A percentile compares a stretch with the other conserved stretches of the same genome.
These are phyloP conservation scores for Cercocebus atys DNA, from an alignment of 2,113 vertebrate genomes.

Conservation along the genomic window DNA sequence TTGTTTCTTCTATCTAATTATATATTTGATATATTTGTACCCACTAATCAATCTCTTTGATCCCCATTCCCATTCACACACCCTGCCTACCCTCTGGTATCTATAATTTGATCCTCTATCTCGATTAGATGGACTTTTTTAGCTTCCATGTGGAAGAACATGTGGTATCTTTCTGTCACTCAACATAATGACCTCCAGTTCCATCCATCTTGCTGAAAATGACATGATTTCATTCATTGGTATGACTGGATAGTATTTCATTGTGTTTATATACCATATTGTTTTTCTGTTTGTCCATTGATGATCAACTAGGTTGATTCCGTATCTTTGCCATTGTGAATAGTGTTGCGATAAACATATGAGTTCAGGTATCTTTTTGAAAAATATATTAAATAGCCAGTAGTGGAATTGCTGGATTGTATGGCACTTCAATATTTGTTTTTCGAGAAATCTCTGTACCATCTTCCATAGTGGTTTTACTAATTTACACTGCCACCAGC, in stretches of 20 bases:
- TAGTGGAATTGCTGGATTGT: not conserved
- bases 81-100: not conserved
- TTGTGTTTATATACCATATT: not conserved
- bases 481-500: not conserved
- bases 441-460: not conserved
- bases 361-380: not conserved
- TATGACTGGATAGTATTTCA: not conserved
- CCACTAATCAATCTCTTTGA: not conserved
- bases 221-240: not conserved
- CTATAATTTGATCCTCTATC: not conserved
- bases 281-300: not conserved
- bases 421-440: not conserved
- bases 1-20: no score
- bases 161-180: not conserved
- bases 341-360: not conserved
- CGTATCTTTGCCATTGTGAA: not conserved
- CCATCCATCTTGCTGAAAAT: not conserved
- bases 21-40: no score
- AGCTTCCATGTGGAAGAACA: not conserved
- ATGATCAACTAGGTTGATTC: not conserved
- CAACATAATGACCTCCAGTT: not conserved
- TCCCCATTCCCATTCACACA: not conserved
- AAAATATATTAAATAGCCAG: not conserved
- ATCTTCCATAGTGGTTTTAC: not conserved
- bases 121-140: not conserved